Evolutionary conservation across 2,888 invertebrate genomes (phyloP), one percentile per base, ranked within the genome.

Genomic region (Catonia carolina): DNA sequence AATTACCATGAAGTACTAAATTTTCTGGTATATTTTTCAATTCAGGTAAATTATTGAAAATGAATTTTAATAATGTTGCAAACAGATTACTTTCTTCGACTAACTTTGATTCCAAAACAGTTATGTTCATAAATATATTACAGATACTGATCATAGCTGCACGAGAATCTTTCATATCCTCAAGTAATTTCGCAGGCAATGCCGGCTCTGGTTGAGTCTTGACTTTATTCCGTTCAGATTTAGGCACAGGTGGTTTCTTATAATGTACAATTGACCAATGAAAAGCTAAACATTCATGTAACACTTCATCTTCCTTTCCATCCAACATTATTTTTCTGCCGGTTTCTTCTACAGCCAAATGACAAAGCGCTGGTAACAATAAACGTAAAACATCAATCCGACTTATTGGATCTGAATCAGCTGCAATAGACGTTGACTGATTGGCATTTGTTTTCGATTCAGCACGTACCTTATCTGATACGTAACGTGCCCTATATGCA

Each of bases 41-140:
- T 69, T 91, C 90, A 0, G 91, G 89, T 52, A 92, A 74, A 71
- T 89, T 86, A 66, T 86, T 87, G 65, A 90, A 88, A 53, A 91
- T 84, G 68, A 91, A 92, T 70, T 89, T 89, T 8, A 94, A 75
- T 33, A 95, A 75, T 56, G 85, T 85, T 63, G 85, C 82, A 70
- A 93, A 93, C 10, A 86, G 74, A 49, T 81, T 74, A 58, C 87
- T 86, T 62, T 84, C 84, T 69, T 89, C 88, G 5, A 91, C 89
- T 47, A 88, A 74, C 71, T 88, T 87, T 0, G 88, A 84, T 66
- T 94, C 94, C 58, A 94, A 73, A 0, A 94, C 94, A 12, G 90
- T 88, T 2, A 95, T 78, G 70, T 95, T 95, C 88, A 95, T 91
- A 63, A 95, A 83, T 58, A 93, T 86, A 69, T 93, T 93, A 72